Conservation (phyloP, 2,888 invertebrate genomes). For the Drosophila formosana region DNA sequence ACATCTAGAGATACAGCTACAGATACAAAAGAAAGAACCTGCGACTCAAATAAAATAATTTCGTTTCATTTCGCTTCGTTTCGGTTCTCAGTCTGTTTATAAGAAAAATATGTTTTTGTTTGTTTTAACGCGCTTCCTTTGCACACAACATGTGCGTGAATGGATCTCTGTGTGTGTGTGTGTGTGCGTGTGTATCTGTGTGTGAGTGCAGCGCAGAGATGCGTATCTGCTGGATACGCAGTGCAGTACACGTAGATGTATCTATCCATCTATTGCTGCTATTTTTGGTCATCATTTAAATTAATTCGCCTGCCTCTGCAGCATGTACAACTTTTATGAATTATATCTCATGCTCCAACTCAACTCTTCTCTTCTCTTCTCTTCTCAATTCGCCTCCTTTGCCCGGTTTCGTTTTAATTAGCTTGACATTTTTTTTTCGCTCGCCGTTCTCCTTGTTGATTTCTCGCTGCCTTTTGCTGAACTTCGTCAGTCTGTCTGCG, state of each 20-base stretch:
- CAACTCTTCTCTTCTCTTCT: neutral
- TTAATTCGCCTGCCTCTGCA: conserved; percentile 55
- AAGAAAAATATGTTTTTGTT: conserved; percentile 79
- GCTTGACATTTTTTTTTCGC: conserved; percentile 66
- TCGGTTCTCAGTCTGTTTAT: conserved; percentile 65
- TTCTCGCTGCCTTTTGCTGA: conserved; percentile 33
- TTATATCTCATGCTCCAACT: conserved; percentile 54
- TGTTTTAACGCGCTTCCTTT: conserved; percentile 77
- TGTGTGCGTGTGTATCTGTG: conserved; percentile 27
- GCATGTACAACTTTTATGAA: conserved; percentile 43
- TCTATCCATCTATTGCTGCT: conserved; percentile 36
- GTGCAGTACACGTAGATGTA: conserved; percentile 18
- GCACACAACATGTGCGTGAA: conserved; percentile 43
- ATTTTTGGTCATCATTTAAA: conserved; percentile 65
- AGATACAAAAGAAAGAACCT: conserved; percentile 51
- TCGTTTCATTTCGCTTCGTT: conserved; percentile 49
- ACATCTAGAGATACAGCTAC: conserved; percentile 31
- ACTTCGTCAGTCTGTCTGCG: conserved; percentile 47
- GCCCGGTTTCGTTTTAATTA: conserved; percentile 69
- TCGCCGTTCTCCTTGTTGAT: conserved; percentile 18
- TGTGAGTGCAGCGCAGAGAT: conserved; percentile 53
- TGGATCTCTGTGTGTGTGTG: too few species aligned
- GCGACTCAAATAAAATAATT: conserved; percentile 71
- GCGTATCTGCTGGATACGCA: conserved; percentile 62
- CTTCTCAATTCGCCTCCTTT: conserved; percentile 4